phyloP scores from a whole-genome alignment of 2,888 invertebrate genomes.

The Thymelicus lineola region DNA sequence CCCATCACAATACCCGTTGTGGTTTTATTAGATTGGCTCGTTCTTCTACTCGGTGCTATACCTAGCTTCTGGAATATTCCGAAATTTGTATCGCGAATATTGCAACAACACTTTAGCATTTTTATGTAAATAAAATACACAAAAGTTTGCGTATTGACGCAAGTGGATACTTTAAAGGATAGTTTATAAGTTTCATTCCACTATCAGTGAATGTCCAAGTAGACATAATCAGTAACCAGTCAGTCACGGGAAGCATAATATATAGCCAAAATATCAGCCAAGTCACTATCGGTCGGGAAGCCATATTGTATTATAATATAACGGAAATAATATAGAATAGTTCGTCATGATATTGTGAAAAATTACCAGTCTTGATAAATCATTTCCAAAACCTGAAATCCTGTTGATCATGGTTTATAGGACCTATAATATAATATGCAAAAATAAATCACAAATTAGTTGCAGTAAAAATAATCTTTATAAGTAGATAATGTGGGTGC shows the following conservation, averaged over 20 bases:
- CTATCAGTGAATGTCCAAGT: no score
- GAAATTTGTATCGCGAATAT: constrained; percentile 7
- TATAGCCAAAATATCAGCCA: not conserved
- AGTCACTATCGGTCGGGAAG: not conserved
- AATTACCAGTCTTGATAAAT: not conserved
- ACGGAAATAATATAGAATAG: not conserved
- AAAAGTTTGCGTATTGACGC: no score
- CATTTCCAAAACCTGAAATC: no score
- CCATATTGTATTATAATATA: not conserved
- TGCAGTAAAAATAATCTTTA: no score
- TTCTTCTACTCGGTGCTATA: constrained; percentile 23
- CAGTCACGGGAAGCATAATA: not conserved
- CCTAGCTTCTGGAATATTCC: constrained; percentile 21
- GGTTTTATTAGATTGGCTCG: constrained; percentile 32
- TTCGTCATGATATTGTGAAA: not conserved
- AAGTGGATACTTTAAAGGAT: no score
- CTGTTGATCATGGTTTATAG: no score
- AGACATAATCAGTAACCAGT: not conserved
- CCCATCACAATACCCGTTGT: constrained; percentile 29
- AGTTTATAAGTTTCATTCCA: no score
- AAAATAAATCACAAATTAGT: no score
- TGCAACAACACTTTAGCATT: not conserved
- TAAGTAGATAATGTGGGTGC: no score
- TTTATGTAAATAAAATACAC: no score
- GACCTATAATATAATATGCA: no score